These are phyloP conservation scores for Chelon labrosus DNA, from an alignment of 2,797 vertebrate species.

Conservation along the genomic window DNA sequence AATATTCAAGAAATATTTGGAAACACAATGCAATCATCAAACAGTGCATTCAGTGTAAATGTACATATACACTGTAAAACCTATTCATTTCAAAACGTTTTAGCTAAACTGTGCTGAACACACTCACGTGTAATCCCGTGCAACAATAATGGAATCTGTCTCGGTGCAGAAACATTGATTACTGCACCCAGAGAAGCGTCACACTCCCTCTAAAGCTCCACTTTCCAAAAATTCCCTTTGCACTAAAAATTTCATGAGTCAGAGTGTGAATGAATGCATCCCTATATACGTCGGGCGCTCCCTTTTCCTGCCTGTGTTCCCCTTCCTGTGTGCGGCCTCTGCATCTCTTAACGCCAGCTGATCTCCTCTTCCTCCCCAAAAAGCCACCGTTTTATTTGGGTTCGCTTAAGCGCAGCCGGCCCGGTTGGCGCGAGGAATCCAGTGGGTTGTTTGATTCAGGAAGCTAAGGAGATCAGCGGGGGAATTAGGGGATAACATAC, in stretches of 20 bases:
- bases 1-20: too few species aligned
- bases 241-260: conserved; percentile 41
- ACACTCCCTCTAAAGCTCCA: conserved; percentile 7
- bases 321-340: conserved; percentile 57
- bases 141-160: neutral
- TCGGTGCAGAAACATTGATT: neutral
- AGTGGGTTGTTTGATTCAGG: conserved; percentile 65
- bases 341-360: conserved; percentile 38
- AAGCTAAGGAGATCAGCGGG: conserved; percentile 61
- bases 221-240: conserved; percentile 36
- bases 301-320: conserved; percentile 56
- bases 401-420: conserved; percentile 41
- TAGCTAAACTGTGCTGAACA: too few species aligned
- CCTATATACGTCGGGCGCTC: conserved; percentile 44
- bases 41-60: too few species aligned
- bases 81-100: too few species aligned
- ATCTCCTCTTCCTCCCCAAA: conserved; percentile 43
- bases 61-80: too few species aligned
- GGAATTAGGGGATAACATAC: conserved; percentile 43
- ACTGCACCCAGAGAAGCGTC: neutral
- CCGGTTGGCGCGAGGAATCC: conserved; percentile 70
- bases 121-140: neutral
- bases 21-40: too few species aligned
- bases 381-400: conserved; percentile 49
- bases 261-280: conserved; percentile 63